These are phyloP conservation scores for Cettia cetti DNA, from an alignment of 2,113 vertebrate genomes.

Conservation along the genomic window DNA sequence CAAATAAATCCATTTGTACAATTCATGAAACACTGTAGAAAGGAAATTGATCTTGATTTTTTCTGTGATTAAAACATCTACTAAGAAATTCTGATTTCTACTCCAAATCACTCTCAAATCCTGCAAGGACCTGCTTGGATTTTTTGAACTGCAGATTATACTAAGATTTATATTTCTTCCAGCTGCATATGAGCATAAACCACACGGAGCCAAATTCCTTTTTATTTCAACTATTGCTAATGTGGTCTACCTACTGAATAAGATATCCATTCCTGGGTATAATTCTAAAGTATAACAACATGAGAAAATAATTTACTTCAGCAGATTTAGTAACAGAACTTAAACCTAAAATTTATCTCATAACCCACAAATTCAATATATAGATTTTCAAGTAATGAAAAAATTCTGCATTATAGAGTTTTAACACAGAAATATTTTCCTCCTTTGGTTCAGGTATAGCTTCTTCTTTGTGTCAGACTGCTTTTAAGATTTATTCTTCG, in stretches of 20 bases:
- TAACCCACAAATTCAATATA: background rate
- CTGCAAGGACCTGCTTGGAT: background rate
- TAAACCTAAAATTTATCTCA: background rate
- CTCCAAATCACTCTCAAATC: background rate
- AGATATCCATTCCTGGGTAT: background rate
- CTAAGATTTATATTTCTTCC: background rate
- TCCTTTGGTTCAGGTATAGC: background rate
- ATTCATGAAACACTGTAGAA: background rate
- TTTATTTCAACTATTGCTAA: background rate
- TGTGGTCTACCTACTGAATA: background rate
- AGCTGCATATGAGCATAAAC: background rate
- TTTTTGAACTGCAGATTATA: background rate
- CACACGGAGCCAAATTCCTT: background rate
- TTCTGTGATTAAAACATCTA: background rate
- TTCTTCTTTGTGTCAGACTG: background rate
- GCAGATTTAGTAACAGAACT: background rate
- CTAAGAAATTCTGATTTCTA: background rate
- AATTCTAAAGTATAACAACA: background rate
- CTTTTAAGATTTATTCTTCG: background rate
- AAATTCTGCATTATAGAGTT: background rate
- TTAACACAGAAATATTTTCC: background rate
- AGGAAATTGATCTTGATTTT: background rate
- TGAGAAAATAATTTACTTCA: background rate
- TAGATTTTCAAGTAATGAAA: background rate
- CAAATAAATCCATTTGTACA: background rate